Percentiles rank a stretch among this genome's conserved stretches.
Conservation (phyloP, 2,888 invertebrate genomes). For the Esperia sulphurella region DNA sequence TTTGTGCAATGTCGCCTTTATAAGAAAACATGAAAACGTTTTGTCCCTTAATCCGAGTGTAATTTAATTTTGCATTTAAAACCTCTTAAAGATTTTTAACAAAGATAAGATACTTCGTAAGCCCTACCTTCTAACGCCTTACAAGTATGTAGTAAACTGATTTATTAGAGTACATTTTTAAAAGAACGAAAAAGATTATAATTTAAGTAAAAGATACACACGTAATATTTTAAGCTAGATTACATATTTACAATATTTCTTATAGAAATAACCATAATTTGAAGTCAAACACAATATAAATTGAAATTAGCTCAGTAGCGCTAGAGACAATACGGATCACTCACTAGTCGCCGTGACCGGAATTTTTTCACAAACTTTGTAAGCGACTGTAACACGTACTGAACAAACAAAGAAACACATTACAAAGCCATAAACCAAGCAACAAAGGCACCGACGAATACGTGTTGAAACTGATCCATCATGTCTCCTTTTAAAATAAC, state of each 20-base stretch:
- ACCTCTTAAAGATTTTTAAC: constrained; percentile 18
- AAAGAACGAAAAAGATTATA: too few species aligned
- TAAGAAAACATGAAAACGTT: constrained; percentile 43
- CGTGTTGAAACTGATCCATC: constrained; percentile 79
- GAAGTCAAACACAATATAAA: background rate
- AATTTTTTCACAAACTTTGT: constrained; percentile 45
- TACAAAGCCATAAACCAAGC: constrained; percentile 74
- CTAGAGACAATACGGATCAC: background rate
- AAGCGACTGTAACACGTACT: constrained; percentile 64
- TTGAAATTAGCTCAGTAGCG: background rate
- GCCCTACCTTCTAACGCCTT: too few species aligned
- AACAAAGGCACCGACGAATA: constrained; percentile 75
- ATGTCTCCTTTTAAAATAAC: constrained; percentile 77
- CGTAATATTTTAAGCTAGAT: too few species aligned
- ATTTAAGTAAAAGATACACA: too few species aligned
- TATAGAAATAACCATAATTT: too few species aligned
- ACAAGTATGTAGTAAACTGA: too few species aligned
- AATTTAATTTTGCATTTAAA: constrained; percentile 44
- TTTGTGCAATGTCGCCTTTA: constrained; percentile 47
- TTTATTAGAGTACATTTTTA: too few species aligned
- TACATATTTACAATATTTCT: too few species aligned
- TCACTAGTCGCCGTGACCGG: constrained; percentile 10
- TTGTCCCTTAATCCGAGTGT: constrained; percentile 60
- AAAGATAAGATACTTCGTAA: background rate
- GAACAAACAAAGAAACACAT: constrained; percentile 78